Conservation (phyloP, 2,113 vertebrate species). For the Limnothrissa miodon region DNA sequence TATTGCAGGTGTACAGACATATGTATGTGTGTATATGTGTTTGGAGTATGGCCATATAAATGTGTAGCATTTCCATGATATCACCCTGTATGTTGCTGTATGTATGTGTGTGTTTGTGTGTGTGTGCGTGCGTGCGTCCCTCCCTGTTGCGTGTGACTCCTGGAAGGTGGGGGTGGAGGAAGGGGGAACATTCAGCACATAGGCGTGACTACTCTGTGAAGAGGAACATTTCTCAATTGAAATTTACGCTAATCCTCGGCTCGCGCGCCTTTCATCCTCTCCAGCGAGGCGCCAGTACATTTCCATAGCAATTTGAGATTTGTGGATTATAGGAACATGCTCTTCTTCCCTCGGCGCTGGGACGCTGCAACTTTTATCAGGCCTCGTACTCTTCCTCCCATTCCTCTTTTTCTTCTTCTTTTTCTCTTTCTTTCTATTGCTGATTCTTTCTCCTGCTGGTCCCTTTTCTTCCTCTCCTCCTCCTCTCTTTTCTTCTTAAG, state of each 20-base stretch:
- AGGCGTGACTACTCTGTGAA: not conserved
- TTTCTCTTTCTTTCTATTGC: not conserved
- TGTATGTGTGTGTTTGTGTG: too few relatives aligned
- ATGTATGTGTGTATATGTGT: not conserved
- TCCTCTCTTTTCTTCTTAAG: not conserved
- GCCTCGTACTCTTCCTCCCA: not conserved
- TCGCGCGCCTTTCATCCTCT: conserved; percentile 40
- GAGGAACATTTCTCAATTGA: conserved; percentile 39
- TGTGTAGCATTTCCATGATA: not conserved
- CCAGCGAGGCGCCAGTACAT: conserved; percentile 41
- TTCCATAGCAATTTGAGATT: conserved; percentile 51
- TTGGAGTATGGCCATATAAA: not conserved
- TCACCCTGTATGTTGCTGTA: not conserved
- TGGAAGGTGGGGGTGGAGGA: not conserved
- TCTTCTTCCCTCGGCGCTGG: not conserved
- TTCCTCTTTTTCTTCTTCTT: not conserved
- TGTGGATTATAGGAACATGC: conserved; percentile 52
- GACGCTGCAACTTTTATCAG: not conserved
- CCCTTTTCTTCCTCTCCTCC: not conserved
- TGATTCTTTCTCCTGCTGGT: too few relatives aligned
- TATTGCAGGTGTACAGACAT: not conserved
- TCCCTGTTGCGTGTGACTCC: not conserved
- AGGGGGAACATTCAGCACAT: not conserved
- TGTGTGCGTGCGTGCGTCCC: not conserved
- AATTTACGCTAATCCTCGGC: conserved; percentile 62